phyloP scores from a whole-genome alignment of 2,113 vertebrate genomes.

The Ctenomys sociabilis region DNA sequence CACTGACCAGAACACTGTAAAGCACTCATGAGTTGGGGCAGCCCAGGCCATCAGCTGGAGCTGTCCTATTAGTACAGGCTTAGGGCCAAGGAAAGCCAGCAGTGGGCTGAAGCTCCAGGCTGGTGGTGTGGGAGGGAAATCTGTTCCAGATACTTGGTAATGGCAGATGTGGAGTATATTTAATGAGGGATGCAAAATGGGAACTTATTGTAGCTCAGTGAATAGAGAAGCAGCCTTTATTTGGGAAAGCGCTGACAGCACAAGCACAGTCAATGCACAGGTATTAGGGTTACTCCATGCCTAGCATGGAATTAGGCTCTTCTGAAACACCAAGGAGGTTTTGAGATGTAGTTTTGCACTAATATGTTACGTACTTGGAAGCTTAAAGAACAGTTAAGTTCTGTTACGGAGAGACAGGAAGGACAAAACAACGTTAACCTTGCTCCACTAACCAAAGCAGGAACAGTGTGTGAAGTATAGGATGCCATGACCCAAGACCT shows the following conservation, averaged over 20 bases:
- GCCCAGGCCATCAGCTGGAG: neutral
- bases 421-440: slow-evolving; percentile 57
- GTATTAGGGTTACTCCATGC: neutral
- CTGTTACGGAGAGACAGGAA: slow-evolving; percentile 65
- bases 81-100: neutral
- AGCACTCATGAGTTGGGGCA: neutral
- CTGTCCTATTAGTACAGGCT: neutral
- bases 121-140: neutral
- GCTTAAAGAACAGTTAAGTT: slow-evolving; percentile 22
- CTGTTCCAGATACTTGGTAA: neutral
- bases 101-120: neutral
- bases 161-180: neutral
- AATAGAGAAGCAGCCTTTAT: too few relatives aligned
- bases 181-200: neutral
- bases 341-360: slow-evolving; percentile 16
- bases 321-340: slow-evolving; percentile 27
- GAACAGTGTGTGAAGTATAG: slow-evolving; percentile 62
- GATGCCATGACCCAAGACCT: neutral
- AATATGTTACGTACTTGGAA: neutral
- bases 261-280: neutral
- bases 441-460: slow-evolving; percentile 68
- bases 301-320: neutral
- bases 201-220: neutral
- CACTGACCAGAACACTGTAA: neutral
- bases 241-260: too few relatives aligned